Evolutionary conservation across 2,797 vertebrate genomes (phyloP).

Genomic region (Ciconia nigra): DNA sequence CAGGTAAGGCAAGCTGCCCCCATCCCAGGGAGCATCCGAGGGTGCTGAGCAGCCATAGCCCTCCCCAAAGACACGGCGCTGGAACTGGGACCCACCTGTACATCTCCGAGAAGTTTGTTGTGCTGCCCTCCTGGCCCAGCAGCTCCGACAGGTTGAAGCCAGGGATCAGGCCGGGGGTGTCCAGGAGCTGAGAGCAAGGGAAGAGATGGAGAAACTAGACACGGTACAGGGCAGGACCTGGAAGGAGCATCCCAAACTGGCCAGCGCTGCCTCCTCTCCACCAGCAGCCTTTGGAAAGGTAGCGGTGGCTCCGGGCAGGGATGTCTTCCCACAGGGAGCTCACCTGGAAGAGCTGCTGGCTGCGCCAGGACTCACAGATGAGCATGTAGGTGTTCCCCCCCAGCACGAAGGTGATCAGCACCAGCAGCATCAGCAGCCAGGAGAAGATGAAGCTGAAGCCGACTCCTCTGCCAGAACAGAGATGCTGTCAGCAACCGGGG

Average conservation of each 20-base stretch:
- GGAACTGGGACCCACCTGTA: slow-evolving; percentile 76
- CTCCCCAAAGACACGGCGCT: neutral
- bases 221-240: neutral
- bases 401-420: slow-evolving; percentile 79
- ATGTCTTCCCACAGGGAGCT: neutral
- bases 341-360: slow-evolving; percentile 81
- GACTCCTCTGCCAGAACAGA: slow-evolving; percentile 75
- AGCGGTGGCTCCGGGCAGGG: neutral
- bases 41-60: neutral
- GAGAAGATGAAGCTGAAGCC: slow-evolving; percentile 88
- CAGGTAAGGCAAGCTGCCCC: neutral
- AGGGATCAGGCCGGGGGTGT: slow-evolving; percentile 70
- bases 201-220: neutral
- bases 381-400: slow-evolving; percentile 82
- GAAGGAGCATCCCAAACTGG: neutral
- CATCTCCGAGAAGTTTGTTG: slow-evolving; percentile 68
- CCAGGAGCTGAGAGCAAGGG: slow-evolving; percentile 75
- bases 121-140: slow-evolving; percentile 57
- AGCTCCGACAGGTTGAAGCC: slow-evolving; percentile 42
- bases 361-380: slow-evolving; percentile 80
- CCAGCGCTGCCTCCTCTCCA: neutral
- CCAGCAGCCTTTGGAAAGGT: neutral
- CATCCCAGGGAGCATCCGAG: neutral
- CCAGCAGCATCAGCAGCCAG: slow-evolving; percentile 88
- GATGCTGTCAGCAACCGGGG: neutral